Evolutionary conservation across 2,113 vertebrate genomes (phyloP), one percentile per base, ranked within the genome.

Genomic region (Irena cyanogastra): DNA sequence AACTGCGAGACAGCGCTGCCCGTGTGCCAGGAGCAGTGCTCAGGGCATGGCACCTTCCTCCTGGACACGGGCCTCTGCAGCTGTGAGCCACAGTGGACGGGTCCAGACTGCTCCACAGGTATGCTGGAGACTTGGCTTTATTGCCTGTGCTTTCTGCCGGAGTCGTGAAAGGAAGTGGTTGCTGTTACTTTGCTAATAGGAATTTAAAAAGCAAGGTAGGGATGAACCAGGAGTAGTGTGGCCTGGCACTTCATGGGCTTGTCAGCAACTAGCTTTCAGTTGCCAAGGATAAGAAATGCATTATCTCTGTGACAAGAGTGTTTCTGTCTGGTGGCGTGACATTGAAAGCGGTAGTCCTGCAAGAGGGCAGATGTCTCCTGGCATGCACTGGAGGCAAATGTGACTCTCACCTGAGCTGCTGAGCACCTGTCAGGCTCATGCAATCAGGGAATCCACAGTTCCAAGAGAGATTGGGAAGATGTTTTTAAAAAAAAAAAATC

Each of bases 11-110:
- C 97, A 0, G 97, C 98, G 7, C 98, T 99, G 94, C 99, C 99
- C 13, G 97, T 98, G 65, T 99, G 99, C 96, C 99, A 99, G 98
- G 99, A 99, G 75, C 99, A 99, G 95, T 99, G 99, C 95, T 99
- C 99, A 0, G 99, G 99, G 30, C 99, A 99, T 0, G 99, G 99
- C 14, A 98, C 98, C 70, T 99, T 98, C 94, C 98, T 99, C 45
- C 97, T 98, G 54, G 99, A 99, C 23, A 97, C 98, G 6, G 98
- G 99, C 19, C 87, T 98, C 90, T 99, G 99, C 92, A 98, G 97
- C 98, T 99, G 99, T 57, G 98, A 99, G 77, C 98, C 99, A 3
- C 99, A 98, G 96, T 99, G 99, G 99, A 99, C 99, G 0, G 99
- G 99, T 19, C 91, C 98, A 1, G 99, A 99, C 98, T 99, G 99